A percentile compares a stretch with the other conserved stretches of the same genome.
Conservation (phyloP, 2,888 invertebrate species). For the Scaptomyza polygonia region DNA sequence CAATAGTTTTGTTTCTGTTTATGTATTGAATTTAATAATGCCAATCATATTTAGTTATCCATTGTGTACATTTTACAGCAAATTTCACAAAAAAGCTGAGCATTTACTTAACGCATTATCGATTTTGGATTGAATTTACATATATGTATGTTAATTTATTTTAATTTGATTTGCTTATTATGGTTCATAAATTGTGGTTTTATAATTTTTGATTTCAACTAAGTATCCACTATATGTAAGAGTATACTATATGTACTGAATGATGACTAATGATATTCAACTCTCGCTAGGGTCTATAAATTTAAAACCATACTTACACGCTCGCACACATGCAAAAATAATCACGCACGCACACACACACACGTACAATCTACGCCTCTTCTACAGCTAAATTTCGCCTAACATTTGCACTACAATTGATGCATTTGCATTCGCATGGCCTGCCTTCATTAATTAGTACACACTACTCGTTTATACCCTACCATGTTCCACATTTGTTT, state of each 20-base stretch:
- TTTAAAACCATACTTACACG: slow-evolving; percentile 39
- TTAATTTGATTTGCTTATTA: slow-evolving; percentile 31
- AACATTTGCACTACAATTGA: slow-evolving; percentile 67
- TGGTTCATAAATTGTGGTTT: slow-evolving; percentile 33
- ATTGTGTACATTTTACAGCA: slow-evolving; percentile 83
- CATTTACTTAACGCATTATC: slow-evolving; percentile 65
- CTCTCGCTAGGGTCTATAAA: not conserved
- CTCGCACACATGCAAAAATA: slow-evolving; percentile 14
- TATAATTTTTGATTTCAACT: slow-evolving; percentile 32
- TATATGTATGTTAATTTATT: not conserved
- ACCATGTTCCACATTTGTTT: slow-evolving; percentile 15
- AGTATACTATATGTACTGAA: slow-evolving; percentile 21
- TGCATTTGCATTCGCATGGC: slow-evolving; percentile 31
- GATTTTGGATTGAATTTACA: slow-evolving; percentile 27
- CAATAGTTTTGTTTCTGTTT: slow-evolving; percentile 41
- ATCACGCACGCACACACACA: slow-evolving; percentile 19
- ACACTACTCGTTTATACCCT: slow-evolving; percentile 17
- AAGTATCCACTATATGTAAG: slow-evolving; percentile 20
- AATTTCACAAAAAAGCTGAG: slow-evolving; percentile 85
- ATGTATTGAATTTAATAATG: slow-evolving; percentile 39
- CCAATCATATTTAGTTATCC: slow-evolving; percentile 57
- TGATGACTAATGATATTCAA: slow-evolving; percentile 19
- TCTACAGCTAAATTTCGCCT: slow-evolving; percentile 58
- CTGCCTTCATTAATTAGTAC: slow-evolving; percentile 17
- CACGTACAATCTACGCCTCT: slow-evolving; percentile 34